phyloP scores from a whole-genome alignment of 2,113 vertebrate species.

The Pelusios castaneus region DNA sequence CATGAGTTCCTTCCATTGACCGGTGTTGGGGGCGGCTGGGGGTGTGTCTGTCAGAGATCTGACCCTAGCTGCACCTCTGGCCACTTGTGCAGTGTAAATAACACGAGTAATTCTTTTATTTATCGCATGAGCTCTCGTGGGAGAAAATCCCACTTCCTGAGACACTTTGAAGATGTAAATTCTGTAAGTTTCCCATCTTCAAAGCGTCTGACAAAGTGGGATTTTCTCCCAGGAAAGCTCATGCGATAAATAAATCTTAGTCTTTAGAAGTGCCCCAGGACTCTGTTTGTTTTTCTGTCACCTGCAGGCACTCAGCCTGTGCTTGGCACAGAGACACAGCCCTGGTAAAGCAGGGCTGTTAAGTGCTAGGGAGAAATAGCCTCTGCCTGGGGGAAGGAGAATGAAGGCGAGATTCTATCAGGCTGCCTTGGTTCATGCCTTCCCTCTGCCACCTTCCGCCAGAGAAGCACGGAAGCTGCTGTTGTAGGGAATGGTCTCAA shows the following conservation, averaged over 20 bases:
- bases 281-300: no score
- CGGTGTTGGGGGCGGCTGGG: no score
- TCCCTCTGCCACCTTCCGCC: neutral
- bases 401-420: neutral
- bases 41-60: neutral
- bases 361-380: neutral
- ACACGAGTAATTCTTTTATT: no score
- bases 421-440: neutral
- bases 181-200: no score
- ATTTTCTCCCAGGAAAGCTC: no score
- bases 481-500: accelerated
- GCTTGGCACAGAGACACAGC: neutral
- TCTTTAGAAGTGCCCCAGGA: no score
- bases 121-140: no score
- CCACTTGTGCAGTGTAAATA: no score
- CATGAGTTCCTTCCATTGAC: neutral
- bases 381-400: neutral
- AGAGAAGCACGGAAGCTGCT: neutral
- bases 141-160: neutral
- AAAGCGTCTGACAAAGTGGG: no score
- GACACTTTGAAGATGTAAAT: no score
- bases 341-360: neutral
- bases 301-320: neutral
- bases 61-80: no score
- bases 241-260: no score